Conservation (phyloP, 2,797 vertebrate species). For the Myotis planiceps region DNA sequence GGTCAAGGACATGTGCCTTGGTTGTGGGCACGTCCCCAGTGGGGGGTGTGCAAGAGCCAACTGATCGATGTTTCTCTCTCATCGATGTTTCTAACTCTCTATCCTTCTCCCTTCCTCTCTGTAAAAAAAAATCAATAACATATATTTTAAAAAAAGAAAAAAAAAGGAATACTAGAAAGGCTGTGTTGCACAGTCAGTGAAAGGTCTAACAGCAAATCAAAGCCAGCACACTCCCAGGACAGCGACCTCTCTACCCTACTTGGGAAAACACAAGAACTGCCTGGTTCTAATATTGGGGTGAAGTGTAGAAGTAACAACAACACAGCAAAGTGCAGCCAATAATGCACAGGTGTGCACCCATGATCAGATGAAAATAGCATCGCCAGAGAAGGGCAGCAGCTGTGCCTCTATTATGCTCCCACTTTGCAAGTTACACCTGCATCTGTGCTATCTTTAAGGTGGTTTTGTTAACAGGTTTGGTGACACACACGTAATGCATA, state of each 20-base stretch:
- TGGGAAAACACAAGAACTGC: neutral
- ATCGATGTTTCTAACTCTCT: too few species aligned
- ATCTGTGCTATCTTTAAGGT: constrained; percentile 31
- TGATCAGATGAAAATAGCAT: constrained; percentile 24
- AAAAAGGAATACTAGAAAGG: neutral
- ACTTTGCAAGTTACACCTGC: neutral
- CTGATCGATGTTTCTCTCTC: too few species aligned
- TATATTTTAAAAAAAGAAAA: too few species aligned
- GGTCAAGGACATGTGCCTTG: too few species aligned
- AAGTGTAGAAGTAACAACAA: neutral
- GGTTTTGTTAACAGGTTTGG: constrained; percentile 39
- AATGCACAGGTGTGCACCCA: neutral
- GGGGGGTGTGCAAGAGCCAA: too few species aligned
- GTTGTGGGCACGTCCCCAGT: too few species aligned
- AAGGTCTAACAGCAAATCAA: neutral
- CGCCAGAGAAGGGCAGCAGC: neutral
- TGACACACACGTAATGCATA: neutral
- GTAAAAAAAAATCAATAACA: too few species aligned
- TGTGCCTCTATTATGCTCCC: constrained; percentile 20
- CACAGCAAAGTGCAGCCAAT: neutral
- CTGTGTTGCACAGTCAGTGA: neutral
- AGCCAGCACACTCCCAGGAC: neutral
- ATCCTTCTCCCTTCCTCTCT: too few species aligned
- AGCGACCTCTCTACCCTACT: neutral
- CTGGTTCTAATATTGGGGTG: neutral